Conservation (phyloP, 2,113 vertebrate genomes). For the rat (Rattus norvegicus) region GRCr8 NC_086033.1:68072001-68072500, state of each 20-base stretch:
- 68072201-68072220: not conserved
- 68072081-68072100: not conserved
- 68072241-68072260: not conserved
- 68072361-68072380: not conserved
- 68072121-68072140: not conserved
- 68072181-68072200: not conserved
- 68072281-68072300: not conserved
- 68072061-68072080: not conserved
- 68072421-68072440: not conserved
- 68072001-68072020: not conserved
- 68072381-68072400: not conserved
- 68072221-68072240: fast-evolving
- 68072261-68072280: not conserved
- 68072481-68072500: not conserved
- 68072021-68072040: not conserved
- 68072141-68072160: not conserved
- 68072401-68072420: not conserved
- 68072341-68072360: not conserved
- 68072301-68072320: not conserved
- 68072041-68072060: not conserved
- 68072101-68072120: slow-evolving; percentile 4
- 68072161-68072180: not conserved
- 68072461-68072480: not conserved
- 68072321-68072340: not conserved
- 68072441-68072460: not conserved